phyloP scores from a whole-genome alignment of 2,113 vertebrate species.

The Seriola aureovittata region DNA sequence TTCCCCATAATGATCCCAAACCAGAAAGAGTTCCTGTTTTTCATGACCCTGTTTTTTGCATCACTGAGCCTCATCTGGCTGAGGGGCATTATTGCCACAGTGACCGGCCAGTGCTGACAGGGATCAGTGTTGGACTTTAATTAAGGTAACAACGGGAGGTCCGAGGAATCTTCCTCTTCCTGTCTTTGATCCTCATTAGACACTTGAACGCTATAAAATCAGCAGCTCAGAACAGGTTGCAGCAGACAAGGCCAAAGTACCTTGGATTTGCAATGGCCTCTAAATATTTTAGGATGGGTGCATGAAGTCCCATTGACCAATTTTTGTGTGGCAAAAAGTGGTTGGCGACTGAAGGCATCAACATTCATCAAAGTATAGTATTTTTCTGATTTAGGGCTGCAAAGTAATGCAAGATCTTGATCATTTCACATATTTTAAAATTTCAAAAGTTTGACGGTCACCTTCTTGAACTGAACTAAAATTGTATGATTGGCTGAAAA shows the following conservation, averaged over 20 bases:
- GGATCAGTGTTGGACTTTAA: conserved; percentile 65
- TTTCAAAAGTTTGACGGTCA: no score
- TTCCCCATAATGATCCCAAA: conserved; percentile 17
- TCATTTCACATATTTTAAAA: not conserved
- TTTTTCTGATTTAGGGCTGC: not conserved
- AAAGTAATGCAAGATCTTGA: not conserved
- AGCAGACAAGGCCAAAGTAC: conserved; percentile 8
- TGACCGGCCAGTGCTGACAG: conserved; percentile 23
- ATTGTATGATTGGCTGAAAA: no score
- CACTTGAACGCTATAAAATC: conserved; percentile 45
- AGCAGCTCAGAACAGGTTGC: conserved; percentile 25
- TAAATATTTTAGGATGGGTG: not conserved
- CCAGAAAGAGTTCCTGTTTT: conserved; percentile 15
- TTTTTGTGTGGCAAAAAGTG: not conserved
- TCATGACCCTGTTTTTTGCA: conserved; percentile 3
- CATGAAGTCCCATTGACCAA: not conserved
- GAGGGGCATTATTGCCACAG: conserved; percentile 17
- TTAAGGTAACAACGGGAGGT: conserved; percentile 63
- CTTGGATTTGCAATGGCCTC: not conserved
- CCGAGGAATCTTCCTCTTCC: conserved; percentile 25
- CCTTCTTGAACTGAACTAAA: no score
- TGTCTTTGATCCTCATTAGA: conserved; percentile 54
- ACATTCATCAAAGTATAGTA: not conserved
- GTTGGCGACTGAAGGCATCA: not conserved
- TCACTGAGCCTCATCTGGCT: conserved; percentile 29